Conservation (phyloP, 2,113 vertebrate species). For the Brachyhypopomus gauderio region DNA sequence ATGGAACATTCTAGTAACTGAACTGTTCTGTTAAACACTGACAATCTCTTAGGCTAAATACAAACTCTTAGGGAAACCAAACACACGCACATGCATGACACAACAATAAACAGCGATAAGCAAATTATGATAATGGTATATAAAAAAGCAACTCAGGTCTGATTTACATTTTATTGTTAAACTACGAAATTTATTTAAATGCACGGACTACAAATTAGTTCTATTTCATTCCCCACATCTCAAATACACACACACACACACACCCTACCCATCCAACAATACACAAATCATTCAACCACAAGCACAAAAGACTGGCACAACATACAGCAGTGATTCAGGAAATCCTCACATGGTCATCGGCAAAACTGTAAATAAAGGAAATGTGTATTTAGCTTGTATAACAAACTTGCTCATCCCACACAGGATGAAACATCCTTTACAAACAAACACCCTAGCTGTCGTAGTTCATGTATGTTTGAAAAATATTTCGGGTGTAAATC, state of each 20-base stretch:
- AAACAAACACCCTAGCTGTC: background rate
- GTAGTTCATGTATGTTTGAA: background rate
- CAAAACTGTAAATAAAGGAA: background rate
- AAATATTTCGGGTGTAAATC: background rate
- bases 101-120: background rate
- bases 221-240: too few relatives aligned
- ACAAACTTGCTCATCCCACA: background rate
- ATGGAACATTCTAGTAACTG: background rate
- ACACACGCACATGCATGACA: background rate
- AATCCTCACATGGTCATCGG: background rate
- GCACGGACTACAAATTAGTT: background rate
- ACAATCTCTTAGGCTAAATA: conserved; percentile 10
- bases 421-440: background rate
- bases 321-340: background rate
- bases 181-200: background rate
- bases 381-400: background rate
- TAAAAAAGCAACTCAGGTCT: background rate
- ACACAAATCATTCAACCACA: background rate
- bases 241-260: background rate
- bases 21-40: conserved; percentile 4
- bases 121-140: background rate
- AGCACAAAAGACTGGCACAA: background rate
- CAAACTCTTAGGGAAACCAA: conserved; percentile 36
- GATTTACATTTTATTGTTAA: background rate
- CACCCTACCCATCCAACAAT: background rate